These are phyloP conservation scores for Penaeus vannamei DNA, from an alignment of 1,140 invertebrate species.

Conservation along the genomic window DNA sequence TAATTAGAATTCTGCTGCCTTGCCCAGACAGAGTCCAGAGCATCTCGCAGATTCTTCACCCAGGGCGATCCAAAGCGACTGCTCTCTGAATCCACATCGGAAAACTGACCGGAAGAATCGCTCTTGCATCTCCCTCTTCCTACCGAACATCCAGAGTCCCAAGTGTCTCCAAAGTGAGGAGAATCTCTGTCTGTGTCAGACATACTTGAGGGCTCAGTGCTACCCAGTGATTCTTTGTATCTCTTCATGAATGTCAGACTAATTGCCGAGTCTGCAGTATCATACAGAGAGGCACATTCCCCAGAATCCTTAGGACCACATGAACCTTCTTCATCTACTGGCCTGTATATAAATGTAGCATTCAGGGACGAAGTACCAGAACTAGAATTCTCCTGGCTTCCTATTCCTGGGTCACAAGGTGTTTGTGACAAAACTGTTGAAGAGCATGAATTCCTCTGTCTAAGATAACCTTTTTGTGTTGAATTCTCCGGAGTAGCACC, in stretches of 20 bases:
- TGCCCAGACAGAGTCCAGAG: slow-evolving; percentile 28
- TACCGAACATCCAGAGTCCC: slow-evolving; percentile 42
- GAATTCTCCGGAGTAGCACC: neutral
- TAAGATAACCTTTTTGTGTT: neutral
- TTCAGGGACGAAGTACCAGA: neutral
- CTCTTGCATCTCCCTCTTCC: slow-evolving; percentile 15
- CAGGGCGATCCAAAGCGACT: neutral
- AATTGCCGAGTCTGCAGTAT: slow-evolving; percentile 44
- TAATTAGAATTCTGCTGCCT: slow-evolving; percentile 18
- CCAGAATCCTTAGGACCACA: neutral
- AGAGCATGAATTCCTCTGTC: too few relatives aligned
- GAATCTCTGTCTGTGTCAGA: slow-evolving; percentile 29
- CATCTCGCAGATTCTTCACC: slow-evolving; percentile 34
- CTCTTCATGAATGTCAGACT: slow-evolving; percentile 31
- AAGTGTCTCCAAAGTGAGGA: slow-evolving; percentile 48
- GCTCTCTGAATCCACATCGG: slow-evolving; percentile 36
- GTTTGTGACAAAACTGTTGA: neutral
- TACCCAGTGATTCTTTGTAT: neutral
- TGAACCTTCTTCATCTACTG: neutral
- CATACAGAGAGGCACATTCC: slow-evolving; percentile 27
- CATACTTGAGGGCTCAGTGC: slow-evolving; percentile 18
- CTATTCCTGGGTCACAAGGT: neutral
- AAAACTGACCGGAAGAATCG: slow-evolving; percentile 40
- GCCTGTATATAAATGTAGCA: neutral
- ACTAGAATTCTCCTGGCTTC: neutral